Evolutionary conservation across 2,113 vertebrate genomes (phyloP).

Genomic region (Cynocephalus volans): DNA sequence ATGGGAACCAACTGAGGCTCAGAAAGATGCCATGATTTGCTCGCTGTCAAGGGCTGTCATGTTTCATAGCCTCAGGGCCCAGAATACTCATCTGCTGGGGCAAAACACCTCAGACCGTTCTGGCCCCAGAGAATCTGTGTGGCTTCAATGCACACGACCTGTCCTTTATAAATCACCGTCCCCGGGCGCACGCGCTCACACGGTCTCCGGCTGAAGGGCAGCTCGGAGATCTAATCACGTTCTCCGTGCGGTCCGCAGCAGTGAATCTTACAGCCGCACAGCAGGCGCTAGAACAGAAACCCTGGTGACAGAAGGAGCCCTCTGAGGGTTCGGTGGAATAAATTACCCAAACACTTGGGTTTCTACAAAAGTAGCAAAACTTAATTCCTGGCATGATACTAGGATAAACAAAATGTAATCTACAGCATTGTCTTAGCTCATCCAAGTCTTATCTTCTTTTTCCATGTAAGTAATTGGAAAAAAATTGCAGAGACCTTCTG

Average conservation of each 20-base stretch:
- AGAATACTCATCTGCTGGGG: background rate
- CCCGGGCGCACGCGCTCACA: fast-evolving
- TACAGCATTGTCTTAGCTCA: constrained; percentile 61
- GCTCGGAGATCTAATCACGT: constrained; percentile 37
- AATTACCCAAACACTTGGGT: constrained; percentile 72
- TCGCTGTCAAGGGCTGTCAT: background rate
- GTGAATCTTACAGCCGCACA: background rate
- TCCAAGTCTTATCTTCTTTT: constrained; percentile 66
- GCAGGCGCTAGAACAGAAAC: constrained; percentile 60
- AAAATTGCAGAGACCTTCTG: constrained; percentile 45
- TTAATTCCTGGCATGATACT: constrained; percentile 66
- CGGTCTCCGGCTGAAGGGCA: background rate
- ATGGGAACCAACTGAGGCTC: background rate
- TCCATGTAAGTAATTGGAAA: constrained; percentile 66
- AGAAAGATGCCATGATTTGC: background rate
- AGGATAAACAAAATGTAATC: constrained; percentile 77
- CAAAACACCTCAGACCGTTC: background rate
- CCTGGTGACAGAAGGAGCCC: constrained; percentile 51
- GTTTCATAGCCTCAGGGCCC: background rate
- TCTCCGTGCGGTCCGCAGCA: background rate
- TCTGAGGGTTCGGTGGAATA: constrained; percentile 46
- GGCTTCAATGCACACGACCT: background rate
- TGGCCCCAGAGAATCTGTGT: background rate
- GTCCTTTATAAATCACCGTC: background rate
- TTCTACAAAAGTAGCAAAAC: constrained; percentile 65